Evolutionary conservation across 2,888 invertebrate genomes (phyloP).

Genomic region (Apamea epomidion): DNA sequence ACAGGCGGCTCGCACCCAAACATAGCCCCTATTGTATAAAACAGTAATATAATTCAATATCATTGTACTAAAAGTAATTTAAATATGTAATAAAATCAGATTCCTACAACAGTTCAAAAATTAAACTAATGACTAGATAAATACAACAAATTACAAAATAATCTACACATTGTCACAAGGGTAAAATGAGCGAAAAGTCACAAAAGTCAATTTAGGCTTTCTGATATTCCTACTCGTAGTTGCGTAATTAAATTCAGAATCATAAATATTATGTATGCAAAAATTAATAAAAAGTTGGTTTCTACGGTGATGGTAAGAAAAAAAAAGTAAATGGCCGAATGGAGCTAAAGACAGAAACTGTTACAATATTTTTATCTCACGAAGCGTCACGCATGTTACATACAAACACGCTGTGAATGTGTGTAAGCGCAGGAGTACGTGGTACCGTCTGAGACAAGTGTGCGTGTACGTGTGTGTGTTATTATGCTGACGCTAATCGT

Average conservation of each 20-base stretch:
- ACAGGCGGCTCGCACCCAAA: background rate
- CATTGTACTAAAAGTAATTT: background rate
- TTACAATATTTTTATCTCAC: background rate
- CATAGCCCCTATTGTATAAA: background rate
- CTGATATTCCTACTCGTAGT: background rate
- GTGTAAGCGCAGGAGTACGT: background rate
- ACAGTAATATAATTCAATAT: background rate
- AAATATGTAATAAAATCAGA: background rate
- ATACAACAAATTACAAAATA: slow-evolving; percentile 26
- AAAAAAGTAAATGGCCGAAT: background rate
- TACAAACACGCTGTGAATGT: background rate
- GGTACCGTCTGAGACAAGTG: background rate
- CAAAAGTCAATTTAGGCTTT: slow-evolving; percentile 2
- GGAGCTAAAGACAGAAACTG: background rate
- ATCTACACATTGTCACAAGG: background rate
- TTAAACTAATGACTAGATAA: slow-evolving; percentile 60
- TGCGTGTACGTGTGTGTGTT: background rate
- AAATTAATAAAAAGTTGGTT: background rate
- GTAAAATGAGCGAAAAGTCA: background rate
- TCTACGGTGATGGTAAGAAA: background rate
- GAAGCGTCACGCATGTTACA: background rate
- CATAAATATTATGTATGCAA: background rate
- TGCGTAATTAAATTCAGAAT: slow-evolving; percentile 4
- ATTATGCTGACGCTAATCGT: background rate
- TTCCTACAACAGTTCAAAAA: slow-evolving; percentile 28